A percentile compares a stretch with the other conserved stretches of the same genome.
Evolutionary conservation across 2,888 invertebrate genomes (phyloP).

Genomic region (Diaperis boleti): DNA sequence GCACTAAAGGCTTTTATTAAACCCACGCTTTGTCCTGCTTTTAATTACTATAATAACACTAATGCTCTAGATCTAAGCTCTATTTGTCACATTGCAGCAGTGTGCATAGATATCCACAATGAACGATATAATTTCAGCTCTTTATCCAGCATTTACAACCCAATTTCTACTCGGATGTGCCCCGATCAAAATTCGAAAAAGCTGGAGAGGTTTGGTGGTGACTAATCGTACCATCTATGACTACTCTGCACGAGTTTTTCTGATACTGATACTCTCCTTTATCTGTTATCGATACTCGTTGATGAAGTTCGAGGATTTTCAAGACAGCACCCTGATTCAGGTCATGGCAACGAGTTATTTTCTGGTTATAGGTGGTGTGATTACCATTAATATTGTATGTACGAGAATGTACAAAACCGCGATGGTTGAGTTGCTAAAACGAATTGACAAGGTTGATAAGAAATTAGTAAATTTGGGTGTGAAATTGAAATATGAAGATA

Average conservation of each 20-base stretch:
- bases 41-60: no score
- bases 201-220: background rate
- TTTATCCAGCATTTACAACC: background rate
- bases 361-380: conserved; percentile 7
- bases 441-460: conserved; percentile 14
- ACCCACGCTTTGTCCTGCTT: no score
- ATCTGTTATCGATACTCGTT: conserved; percentile 1
- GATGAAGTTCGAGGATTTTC: background rate
- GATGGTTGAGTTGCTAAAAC: background rate
- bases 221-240: conserved; percentile 8
- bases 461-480: conserved; percentile 6
- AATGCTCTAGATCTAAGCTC: no score
- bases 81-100: background rate
- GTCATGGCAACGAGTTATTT: conserved; percentile 25
- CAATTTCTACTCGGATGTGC: conserved; percentile 16
- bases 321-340: conserved; percentile 16
- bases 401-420: conserved; percentile 3
- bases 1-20: no score
- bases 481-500: conserved; percentile 15
- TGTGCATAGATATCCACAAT: no score
- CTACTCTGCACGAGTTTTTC: background rate
- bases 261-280: background rate
- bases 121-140: conserved; percentile 1
- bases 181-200: conserved; percentile 21
- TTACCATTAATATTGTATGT: conserved; percentile 16